A percentile compares a stretch with the other conserved stretches of the same genome.
Evolutionary conservation across 1,140 invertebrate species (phyloP).

Genomic region (Mercenaria mercenaria): DNA sequence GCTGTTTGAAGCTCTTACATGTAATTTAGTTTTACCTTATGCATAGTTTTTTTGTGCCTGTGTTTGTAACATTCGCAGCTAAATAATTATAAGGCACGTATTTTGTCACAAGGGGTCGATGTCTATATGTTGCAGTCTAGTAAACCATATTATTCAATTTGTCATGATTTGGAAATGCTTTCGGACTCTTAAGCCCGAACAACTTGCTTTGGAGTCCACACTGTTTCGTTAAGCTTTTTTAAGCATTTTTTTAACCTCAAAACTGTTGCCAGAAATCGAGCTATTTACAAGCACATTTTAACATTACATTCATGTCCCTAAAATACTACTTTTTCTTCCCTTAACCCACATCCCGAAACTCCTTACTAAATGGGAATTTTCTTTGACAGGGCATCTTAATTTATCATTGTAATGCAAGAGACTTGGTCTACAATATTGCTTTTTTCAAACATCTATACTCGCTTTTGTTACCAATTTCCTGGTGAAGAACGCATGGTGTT

Average conservation of each 20-base stretch:
- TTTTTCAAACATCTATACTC: constrained; percentile 17
- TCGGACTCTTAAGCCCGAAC: constrained; percentile 64
- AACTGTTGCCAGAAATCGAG: too few relatives aligned
- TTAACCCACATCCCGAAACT: not conserved
- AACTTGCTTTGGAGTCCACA: constrained; percentile 70
- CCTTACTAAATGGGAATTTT: constrained; percentile 34
- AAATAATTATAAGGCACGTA: constrained; percentile 83
- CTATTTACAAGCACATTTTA: constrained; percentile 33
- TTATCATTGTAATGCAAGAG: not conserved
- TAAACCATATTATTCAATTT: constrained; percentile 88
- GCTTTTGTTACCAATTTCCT: not conserved
- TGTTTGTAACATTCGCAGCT: not conserved
- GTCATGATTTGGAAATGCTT: not conserved
- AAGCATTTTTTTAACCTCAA: too few relatives aligned
- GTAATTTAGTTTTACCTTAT: constrained; percentile 84
- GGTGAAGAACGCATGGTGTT: not conserved
- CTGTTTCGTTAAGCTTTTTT: too few relatives aligned
- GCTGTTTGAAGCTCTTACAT: constrained; percentile 88
- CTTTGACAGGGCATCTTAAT: constrained; percentile 7
- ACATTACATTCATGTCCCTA: not conserved
- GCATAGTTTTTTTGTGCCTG: constrained; percentile 75
- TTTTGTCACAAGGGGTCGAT: too few relatives aligned
- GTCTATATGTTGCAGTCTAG: constrained; percentile 97
- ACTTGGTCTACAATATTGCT: constrained; percentile 34
- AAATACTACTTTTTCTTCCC: constrained; percentile 6